These are phyloP conservation scores for Thamnophis elegans DNA, from an alignment of 2,797 vertebrate genomes.

Conservation along the genomic window DNA sequence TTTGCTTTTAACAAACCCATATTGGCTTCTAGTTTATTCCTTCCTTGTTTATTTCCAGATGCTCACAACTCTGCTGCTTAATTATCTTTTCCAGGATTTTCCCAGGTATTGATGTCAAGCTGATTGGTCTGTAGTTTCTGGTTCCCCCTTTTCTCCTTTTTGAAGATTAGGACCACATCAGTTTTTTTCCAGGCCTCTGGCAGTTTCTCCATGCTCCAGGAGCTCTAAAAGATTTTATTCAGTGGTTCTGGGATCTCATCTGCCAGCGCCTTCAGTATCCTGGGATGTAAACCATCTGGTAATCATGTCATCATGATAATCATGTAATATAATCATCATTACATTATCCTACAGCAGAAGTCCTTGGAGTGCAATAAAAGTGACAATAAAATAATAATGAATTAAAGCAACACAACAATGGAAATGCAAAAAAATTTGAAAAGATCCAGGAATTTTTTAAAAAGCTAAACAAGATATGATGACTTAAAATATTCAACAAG, in stretches of 20 bases:
- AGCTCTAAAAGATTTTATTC: conserved; percentile 42
- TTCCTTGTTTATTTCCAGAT: not conserved
- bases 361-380: not conserved
- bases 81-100: not conserved
- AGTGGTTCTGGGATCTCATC: conserved; percentile 39
- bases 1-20: not conserved
- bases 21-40: not conserved
- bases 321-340: not conserved
- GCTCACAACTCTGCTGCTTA: not conserved
- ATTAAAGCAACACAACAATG: not conserved
- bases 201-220: conserved; percentile 46
- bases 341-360: not conserved
- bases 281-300: conserved; percentile 39
- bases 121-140: not conserved
- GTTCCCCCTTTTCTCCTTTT: not conserved
- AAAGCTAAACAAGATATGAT: not conserved
- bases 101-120: not conserved
- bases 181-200: conserved; percentile 38
- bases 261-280: conserved; percentile 44
- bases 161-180: not conserved
- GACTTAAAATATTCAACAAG: not conserved
- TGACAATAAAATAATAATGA: not conserved
- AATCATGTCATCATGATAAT: not conserved
- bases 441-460: not conserved
- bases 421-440: not conserved